Base-by-base conservation (phyloP, 1,140 invertebrate genomes). In the Orchesella cincta region DNA sequence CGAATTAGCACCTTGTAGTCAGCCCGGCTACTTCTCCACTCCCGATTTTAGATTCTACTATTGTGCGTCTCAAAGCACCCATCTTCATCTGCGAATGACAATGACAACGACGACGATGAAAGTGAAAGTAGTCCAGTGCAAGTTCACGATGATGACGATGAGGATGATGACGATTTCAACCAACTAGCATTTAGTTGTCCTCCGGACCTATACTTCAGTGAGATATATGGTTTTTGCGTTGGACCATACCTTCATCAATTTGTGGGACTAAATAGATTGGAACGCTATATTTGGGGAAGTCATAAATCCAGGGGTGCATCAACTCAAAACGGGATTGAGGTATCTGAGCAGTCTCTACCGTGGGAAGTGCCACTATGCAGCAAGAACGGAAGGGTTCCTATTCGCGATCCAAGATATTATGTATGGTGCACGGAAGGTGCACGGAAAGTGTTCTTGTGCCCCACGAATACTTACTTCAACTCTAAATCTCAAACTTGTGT, bases 11-110 rank as follows among this genome's bases (percentile, higher is more conserved):
- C 74, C 78, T 0, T 81, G 80, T 73, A 23, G 28, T 8, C 16
- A 14, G 3, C 28, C 72, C 16, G 80, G 80, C 5, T 71, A 52
- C 18, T 67, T 64, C 35, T n/a, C 72, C 1, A 78, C 73, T 57
- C 80, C 80, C 5, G 80, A 81, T 46, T 81, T 80, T 34, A n/a
- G 80, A 51, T 81, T 76, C 34, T 81, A 81, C 39, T 81, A 78
- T 52, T 64, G n/a, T 81, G 80, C 36, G 8, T 72, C 12, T 23
- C 35, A 20, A 78, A 77, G 57, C 34, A 57, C 23, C 8, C 8
- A 57, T 57, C 39, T 46, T 46, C 39, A 46, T 46, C n/a, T 14
- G 23, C 62, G 3, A 62, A 77, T 16, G 75, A 73, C 33, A 79
- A 78, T n/a, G 31, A 35, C 0, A 31, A 67, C 2, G 73, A 76